Evolutionary conservation across 2,888 invertebrate genomes (phyloP).

Genomic region (Andrena camellia): DNA sequence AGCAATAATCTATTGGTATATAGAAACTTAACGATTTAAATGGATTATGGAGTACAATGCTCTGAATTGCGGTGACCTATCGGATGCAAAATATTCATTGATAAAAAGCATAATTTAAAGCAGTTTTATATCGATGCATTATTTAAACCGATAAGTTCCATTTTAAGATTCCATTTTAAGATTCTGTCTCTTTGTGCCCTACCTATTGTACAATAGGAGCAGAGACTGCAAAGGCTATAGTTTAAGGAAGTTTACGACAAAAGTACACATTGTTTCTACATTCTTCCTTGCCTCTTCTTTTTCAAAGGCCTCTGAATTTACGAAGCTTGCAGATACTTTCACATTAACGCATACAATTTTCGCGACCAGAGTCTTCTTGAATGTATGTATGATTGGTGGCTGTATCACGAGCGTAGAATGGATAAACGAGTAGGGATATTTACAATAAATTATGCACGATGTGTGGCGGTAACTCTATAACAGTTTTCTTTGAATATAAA

Average conservation of each 20-base stretch:
- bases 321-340: slow-evolving; percentile 8
- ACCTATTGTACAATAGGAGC: not conserved
- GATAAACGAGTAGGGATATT: slow-evolving; percentile 44
- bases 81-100: slow-evolving; percentile 1
- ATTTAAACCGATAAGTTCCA: slow-evolving; percentile 12
- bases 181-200: slow-evolving; percentile 16
- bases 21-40: not conserved
- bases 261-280: not conserved
- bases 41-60: not conserved
- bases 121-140: slow-evolving; percentile 14
- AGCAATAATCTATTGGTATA: not conserved
- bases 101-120: not conserved
- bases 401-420: slow-evolving; percentile 17
- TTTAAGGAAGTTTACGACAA: slow-evolving; percentile 12
- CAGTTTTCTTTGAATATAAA: slow-evolving; percentile 79
- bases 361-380: slow-evolving; percentile 6
- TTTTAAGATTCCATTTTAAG: slow-evolving; percentile 2
- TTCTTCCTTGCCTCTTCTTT: slow-evolving; percentile 12
- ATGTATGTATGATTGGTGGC: slow-evolving; percentile 41
- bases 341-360: slow-evolving; percentile 6
- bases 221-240: not conserved
- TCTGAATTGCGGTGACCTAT: not conserved
- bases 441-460: slow-evolving; percentile 40
- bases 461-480: slow-evolving; percentile 72
- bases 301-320: slow-evolving; percentile 1